Percentiles rank a stretch among this genome's conserved stretches.
Evolutionary conservation across 2,113 vertebrate genomes (phyloP).

Genomic region (Rattus rattus): DNA sequence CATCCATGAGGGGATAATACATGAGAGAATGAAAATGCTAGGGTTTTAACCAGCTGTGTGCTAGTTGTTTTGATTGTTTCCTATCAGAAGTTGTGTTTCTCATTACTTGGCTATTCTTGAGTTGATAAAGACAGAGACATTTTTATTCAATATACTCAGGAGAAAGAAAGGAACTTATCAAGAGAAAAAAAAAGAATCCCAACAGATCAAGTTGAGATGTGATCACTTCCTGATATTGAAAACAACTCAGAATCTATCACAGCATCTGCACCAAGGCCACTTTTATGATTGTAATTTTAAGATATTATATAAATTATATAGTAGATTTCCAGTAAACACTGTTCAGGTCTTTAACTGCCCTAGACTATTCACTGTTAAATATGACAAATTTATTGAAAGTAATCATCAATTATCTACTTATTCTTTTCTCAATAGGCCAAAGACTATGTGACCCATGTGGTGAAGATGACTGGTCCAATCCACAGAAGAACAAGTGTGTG

Average conservation of each 20-base stretch:
- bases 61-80: neutral
- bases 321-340: neutral
- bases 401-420: neutral
- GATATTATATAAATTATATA: neutral
- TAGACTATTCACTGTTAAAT: neutral
- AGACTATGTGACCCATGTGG: constrained; percentile 88
- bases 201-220: constrained; percentile 7
- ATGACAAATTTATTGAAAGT: neutral
- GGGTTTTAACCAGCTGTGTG: neutral
- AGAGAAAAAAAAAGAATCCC: neutral
- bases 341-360: neutral
- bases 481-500: constrained; percentile 86
- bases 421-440: constrained; percentile 85
- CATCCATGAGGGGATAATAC: neutral
- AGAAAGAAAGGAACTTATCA: neutral
- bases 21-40: neutral
- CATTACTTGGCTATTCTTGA: neutral
- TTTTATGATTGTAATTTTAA: too few species aligned
- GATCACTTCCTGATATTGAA: neutral
- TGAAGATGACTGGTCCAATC: constrained; percentile 91
- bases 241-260: neutral
- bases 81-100: neutral
- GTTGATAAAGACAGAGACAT: neutral
- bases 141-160: neutral
- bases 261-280: neutral